These are phyloP conservation scores for Hirundichthys speculiger DNA, from an alignment of 2,113 vertebrate genomes.

Conservation along the genomic window DNA sequence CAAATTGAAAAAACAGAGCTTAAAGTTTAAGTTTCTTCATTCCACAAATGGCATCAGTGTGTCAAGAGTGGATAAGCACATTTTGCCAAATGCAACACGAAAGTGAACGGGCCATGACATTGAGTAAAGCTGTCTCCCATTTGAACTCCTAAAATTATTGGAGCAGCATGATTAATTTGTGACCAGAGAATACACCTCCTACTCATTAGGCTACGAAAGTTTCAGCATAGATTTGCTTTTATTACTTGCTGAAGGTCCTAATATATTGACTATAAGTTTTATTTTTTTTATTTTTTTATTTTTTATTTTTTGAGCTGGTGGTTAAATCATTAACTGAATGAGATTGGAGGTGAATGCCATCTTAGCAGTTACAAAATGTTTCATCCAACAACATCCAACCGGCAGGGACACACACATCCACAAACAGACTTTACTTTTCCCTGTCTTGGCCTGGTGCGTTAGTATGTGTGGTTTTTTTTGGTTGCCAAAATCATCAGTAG, in stretches of 20 bases:
- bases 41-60: constrained; percentile 52
- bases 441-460: constrained; percentile 66
- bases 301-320: constrained; percentile 53
- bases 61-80: constrained; percentile 43
- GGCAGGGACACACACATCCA: constrained; percentile 33
- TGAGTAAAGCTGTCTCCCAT: constrained; percentile 49
- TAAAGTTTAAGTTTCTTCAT: constrained; percentile 50
- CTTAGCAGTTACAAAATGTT: constrained; percentile 44
- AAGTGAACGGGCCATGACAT: constrained; percentile 59
- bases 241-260: constrained; percentile 42
- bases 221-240: constrained; percentile 49
- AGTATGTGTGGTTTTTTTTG: constrained; percentile 72
- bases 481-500: constrained; percentile 82
- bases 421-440: constrained; percentile 67
- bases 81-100: constrained; percentile 66
- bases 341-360: constrained; percentile 57
- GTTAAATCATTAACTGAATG: constrained; percentile 61
- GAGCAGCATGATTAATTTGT: constrained; percentile 46
- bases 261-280: constrained; percentile 73
- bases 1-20: constrained; percentile 47
- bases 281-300: no score
- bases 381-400: constrained; percentile 67
- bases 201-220: constrained; percentile 45
- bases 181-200: constrained; percentile 17
- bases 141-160: constrained; percentile 59